A percentile compares a stretch with the other conserved stretches of the same genome.
Evolutionary conservation across 1,140 invertebrate genomes (phyloP).

Genomic region (Antheraea mylitta): DNA sequence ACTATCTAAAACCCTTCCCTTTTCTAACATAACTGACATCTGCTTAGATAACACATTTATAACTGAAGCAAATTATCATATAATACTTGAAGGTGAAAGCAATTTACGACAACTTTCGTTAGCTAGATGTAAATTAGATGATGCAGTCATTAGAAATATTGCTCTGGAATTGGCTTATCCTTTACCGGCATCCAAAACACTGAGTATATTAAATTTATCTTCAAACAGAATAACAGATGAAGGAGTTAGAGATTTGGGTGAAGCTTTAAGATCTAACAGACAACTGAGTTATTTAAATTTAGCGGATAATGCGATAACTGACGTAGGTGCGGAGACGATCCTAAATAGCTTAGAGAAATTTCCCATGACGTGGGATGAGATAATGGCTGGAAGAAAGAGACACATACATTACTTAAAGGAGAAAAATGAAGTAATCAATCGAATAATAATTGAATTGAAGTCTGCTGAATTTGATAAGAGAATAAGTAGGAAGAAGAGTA

Average conservation of each 20-base stretch:
- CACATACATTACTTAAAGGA: constrained; percentile 39
- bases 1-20: constrained; percentile 37
- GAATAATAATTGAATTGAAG: constrained; percentile 37
- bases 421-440: constrained; percentile 33
- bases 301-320: constrained; percentile 48
- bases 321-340: constrained; percentile 41
- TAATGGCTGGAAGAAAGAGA: constrained; percentile 30
- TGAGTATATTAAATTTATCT: constrained; percentile 48
- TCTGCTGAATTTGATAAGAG: constrained; percentile 33
- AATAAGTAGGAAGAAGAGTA: constrained; percentile 29
- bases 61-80: constrained; percentile 43
- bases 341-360: constrained; percentile 41
- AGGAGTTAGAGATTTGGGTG: constrained; percentile 41
- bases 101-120: constrained; percentile 44
- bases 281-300: constrained; percentile 50
- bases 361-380: constrained; percentile 35
- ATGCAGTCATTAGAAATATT: constrained; percentile 40
- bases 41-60: constrained; percentile 45
- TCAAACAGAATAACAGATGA: constrained; percentile 55
- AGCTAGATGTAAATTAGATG: constrained; percentile 47
- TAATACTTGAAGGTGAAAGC: constrained; percentile 34
- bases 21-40: constrained; percentile 44
- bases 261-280: constrained; percentile 47
- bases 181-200: constrained; percentile 39
- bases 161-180: constrained; percentile 34